Conservation (phyloP, 2,797 vertebrate genomes). For the Euthynnus affinis region DNA sequence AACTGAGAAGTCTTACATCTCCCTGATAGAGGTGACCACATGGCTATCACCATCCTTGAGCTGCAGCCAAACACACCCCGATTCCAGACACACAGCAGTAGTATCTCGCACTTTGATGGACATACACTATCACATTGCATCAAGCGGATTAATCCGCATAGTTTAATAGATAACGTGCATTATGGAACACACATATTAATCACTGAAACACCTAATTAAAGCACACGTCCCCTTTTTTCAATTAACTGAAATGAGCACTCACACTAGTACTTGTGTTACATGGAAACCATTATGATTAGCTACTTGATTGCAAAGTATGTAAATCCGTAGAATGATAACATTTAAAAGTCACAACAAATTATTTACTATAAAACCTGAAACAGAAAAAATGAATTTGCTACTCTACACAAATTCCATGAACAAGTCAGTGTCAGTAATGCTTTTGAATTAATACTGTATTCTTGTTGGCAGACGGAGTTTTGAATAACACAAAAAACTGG, state of each 20-base stretch:
- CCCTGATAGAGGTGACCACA: conserved; percentile 66
- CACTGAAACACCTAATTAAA: neutral
- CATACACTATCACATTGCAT: conserved; percentile 44
- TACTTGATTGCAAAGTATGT: neutral
- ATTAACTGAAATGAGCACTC: neutral
- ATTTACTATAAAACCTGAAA: too few species aligned
- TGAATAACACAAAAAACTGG: too few species aligned
- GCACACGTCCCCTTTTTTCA: neutral
- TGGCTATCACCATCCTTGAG: conserved; percentile 66
- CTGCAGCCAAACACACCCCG: conserved; percentile 69
- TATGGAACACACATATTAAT: neutral
- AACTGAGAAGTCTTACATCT: conserved; percentile 69
- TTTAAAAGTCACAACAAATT: too few species aligned
- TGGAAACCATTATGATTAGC: neutral
- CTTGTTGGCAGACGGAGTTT: too few species aligned
- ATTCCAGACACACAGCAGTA: conserved; percentile 61
- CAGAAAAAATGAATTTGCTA: too few species aligned
- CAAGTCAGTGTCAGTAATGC: too few species aligned
- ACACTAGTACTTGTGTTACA: neutral
- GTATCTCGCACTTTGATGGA: conserved; percentile 54
- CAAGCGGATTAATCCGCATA: conserved; percentile 38
- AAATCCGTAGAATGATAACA: neutral
- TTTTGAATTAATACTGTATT: too few species aligned
- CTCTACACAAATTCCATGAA: too few species aligned
- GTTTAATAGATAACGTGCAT: conserved; percentile 32